These are phyloP conservation scores for Penaeus japonicus DNA, from an alignment of 1,140 invertebrate species.

Conservation along the genomic window DNA sequence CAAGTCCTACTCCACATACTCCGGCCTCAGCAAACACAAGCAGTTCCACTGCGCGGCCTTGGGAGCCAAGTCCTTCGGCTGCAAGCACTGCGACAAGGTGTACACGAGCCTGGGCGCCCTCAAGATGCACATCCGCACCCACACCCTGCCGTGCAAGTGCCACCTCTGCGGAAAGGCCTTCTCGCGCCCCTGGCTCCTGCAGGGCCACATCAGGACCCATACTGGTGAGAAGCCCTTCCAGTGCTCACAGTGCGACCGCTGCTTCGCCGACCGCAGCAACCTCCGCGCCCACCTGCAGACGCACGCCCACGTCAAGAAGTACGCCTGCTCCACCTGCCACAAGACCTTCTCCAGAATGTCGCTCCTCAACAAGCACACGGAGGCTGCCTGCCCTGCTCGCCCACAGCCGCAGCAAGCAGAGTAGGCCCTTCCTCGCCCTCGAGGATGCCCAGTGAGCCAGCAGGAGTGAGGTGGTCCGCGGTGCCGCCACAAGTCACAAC, in stretches of 20 bases:
- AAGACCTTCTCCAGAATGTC: slow-evolving; percentile 99
- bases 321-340: slow-evolving; percentile 88
- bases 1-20: slow-evolving; percentile 95
- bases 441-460: not conserved
- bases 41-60: slow-evolving; percentile 93
- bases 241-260: slow-evolving; percentile 88
- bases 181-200: slow-evolving; percentile 91
- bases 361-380: slow-evolving; percentile 89
- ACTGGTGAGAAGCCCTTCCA: slow-evolving; percentile 94
- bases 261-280: slow-evolving; percentile 94
- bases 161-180: slow-evolving; percentile 90
- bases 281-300: slow-evolving; percentile 95
- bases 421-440: not conserved
- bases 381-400: slow-evolving; percentile 76
- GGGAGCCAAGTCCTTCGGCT: slow-evolving; percentile 90
- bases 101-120: slow-evolving; percentile 92
- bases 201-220: slow-evolving; percentile 88
- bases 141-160: slow-evolving; percentile 89
- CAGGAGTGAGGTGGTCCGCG: not conserved
- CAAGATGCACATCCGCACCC: slow-evolving; percentile 94
- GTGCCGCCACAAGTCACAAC: not conserved
- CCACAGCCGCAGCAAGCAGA: not conserved
- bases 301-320: slow-evolving; percentile 97
- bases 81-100: slow-evolving; percentile 95
- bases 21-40: slow-evolving; percentile 92